Evolutionary conservation across 1,140 invertebrate species (phyloP).

Genomic region (Ceratoteleas bidentatus): DNA sequence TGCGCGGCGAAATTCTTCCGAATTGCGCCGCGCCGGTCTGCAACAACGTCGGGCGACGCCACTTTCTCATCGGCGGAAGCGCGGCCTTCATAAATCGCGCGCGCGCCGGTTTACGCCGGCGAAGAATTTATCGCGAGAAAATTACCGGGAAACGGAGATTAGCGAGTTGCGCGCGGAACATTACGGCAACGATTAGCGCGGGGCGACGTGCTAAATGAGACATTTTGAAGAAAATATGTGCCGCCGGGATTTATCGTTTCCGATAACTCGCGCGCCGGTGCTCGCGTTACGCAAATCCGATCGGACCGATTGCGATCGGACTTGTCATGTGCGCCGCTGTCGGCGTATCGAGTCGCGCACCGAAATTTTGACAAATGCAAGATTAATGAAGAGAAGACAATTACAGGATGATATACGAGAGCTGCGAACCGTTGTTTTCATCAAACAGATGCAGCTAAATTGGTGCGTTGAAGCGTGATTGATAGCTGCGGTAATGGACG

Average conservation of each 20-base stretch:
- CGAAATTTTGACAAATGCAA: constrained; percentile 60
- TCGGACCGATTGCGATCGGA: background rate
- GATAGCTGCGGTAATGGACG: constrained; percentile 62
- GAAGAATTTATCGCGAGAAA: constrained; percentile 54
- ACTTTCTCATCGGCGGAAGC: constrained; percentile 52
- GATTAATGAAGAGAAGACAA: constrained; percentile 65
- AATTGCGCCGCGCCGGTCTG: background rate
- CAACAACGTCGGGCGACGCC: constrained; percentile 43
- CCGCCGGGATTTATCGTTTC: constrained; percentile 25
- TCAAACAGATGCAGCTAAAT: constrained; percentile 55
- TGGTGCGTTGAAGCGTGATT: constrained; percentile 61
- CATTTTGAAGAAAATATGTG: constrained; percentile 45
- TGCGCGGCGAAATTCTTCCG: no score
- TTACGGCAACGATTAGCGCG: constrained; percentile 45
- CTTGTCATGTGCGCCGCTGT: background rate
- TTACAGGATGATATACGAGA: constrained; percentile 47
- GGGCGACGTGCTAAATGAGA: constrained; percentile 50
- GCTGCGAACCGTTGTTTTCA: constrained; percentile 40
- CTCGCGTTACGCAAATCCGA: constrained; percentile 28
- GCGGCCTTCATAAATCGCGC: constrained; percentile 51
- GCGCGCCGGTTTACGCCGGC: constrained; percentile 33
- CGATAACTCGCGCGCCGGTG: constrained; percentile 23
- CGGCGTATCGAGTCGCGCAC: background rate
- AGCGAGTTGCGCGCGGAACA: constrained; percentile 44
- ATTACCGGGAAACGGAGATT: constrained; percentile 54